These are phyloP conservation scores for Taeniopygia guttata DNA, from an alignment of 2,797 vertebrate species.

Conservation along the genomic window DNA sequence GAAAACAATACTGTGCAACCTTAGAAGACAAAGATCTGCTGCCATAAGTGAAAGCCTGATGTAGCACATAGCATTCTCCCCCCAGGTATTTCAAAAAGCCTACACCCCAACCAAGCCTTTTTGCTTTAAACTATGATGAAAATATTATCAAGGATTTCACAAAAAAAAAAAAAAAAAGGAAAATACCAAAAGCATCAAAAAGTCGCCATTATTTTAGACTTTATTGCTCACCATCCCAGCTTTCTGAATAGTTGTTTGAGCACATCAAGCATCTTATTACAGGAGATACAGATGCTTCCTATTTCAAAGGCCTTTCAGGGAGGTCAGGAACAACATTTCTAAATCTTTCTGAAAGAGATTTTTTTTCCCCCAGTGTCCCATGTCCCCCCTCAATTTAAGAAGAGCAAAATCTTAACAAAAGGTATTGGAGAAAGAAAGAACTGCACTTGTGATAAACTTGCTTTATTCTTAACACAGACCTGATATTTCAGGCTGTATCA, in stretches of 20 bases:
- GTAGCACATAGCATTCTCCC: neutral
- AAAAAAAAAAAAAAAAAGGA: accelerated
- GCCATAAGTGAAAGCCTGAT: neutral
- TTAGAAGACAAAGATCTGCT: neutral
- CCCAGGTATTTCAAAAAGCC: neutral
- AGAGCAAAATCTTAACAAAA: neutral
- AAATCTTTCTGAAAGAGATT: neutral
- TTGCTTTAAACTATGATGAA: neutral
- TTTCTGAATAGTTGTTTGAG: neutral
- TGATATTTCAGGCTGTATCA: neutral
- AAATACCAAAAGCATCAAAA: neutral
- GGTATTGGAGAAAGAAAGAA: neutral
- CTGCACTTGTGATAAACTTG: neutral
- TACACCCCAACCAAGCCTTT: neutral
- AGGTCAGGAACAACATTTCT: neutral
- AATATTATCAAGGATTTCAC: neutral
- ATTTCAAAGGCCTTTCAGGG: neutral
- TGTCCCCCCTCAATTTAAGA: neutral
- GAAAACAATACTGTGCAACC: neutral
- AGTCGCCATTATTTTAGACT: neutral
- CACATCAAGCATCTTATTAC: neutral
- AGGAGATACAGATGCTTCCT: neutral
- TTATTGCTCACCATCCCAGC: neutral
- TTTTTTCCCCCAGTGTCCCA: neutral
- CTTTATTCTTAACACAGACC: neutral